Base-by-base conservation (phyloP, 2,797 vertebrate genomes). In the Argentina silus region DNA sequence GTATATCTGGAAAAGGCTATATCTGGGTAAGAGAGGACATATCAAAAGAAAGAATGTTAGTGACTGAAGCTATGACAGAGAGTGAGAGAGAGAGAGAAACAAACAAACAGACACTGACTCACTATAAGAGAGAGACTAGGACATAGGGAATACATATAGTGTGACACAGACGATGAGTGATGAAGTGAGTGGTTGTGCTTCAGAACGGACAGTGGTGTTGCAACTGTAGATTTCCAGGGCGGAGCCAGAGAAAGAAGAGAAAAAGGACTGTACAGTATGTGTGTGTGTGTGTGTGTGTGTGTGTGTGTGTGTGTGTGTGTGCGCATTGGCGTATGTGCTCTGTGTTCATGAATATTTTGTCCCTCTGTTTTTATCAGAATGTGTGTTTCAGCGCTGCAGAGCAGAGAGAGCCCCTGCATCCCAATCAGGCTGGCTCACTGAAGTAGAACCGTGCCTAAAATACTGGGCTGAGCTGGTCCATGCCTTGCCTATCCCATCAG, bases 371-470 rank as follows among this genome's bases (percentile, higher is more conserved):
- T 89, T 89, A 90, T 92, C 91, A 87, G 79, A 88, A 90, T 89
- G 85, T 90, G 85, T 90, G 89, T 90, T 91, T 92, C 88, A 88
- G 87, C 78, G 51, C 70, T 87, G 81, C 86, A 88, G 86, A 89
- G 82, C 69, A 68, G 27, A 87, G 80, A 84, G 83, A 80, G 85
- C 83, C 83, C 78, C 86, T 90, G 91, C 88, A 93, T 94, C 92
- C 91, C 91, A 93, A 94, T 93, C 92, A 93, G 82, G 73, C 83
- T 56, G 80, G 79, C 64, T 89, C 91, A 90, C 88, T 91, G 87
- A 89, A 81, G 91, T 93, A 90, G 91, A 94, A 92, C 93, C 85
- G 83, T 87, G 86, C 87, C 89, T 87, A 90, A 92, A 91, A 93
- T 85, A 87, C 84, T 82, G 80, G 87, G 78, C 84, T 84, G 81